These are phyloP conservation scores for Protonemura montana DNA, from an alignment of 2,888 invertebrate genomes.

Conservation along the genomic window DNA sequence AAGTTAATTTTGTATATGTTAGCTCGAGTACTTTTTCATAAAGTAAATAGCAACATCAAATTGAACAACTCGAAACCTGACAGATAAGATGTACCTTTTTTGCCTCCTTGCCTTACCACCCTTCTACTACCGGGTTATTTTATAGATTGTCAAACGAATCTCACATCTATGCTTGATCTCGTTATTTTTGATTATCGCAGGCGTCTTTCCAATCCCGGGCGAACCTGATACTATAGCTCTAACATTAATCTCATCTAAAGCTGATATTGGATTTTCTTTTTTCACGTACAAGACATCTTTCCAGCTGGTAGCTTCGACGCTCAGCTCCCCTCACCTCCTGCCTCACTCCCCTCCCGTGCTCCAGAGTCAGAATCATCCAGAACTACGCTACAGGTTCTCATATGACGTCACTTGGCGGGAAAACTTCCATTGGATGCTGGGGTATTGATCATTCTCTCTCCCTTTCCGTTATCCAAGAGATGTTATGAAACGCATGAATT, in stretches of 20 bases:
- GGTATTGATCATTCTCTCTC: slow-evolving; percentile 2
- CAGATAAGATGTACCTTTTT: not conserved
- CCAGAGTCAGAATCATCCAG: slow-evolving; percentile 8
- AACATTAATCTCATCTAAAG: slow-evolving; percentile 1
- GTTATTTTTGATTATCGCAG: slow-evolving; percentile 7
- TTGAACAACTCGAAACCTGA: not conserved
- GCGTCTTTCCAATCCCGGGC: not conserved
- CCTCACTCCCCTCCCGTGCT: slow-evolving; percentile 17
- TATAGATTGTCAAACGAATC: not conserved
- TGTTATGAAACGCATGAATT: not conserved
- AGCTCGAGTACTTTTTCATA: not conserved
- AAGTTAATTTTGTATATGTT: not conserved
- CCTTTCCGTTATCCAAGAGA: not conserved
- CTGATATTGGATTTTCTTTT: not conserved
- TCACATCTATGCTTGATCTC: not conserved
- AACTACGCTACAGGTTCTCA: slow-evolving; percentile 9
- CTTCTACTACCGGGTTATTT: not conserved
- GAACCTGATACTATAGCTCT: not conserved
- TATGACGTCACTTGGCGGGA: slow-evolving; percentile 34
- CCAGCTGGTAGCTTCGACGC: not conserved
- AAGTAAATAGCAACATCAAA: not conserved
- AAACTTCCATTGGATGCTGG: slow-evolving; percentile 15
- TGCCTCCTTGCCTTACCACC: not conserved
- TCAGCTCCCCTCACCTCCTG: not conserved
- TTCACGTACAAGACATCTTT: not conserved